Conservation (phyloP, 1,140 invertebrate species). For the Drosophila ercepeae region DNA sequence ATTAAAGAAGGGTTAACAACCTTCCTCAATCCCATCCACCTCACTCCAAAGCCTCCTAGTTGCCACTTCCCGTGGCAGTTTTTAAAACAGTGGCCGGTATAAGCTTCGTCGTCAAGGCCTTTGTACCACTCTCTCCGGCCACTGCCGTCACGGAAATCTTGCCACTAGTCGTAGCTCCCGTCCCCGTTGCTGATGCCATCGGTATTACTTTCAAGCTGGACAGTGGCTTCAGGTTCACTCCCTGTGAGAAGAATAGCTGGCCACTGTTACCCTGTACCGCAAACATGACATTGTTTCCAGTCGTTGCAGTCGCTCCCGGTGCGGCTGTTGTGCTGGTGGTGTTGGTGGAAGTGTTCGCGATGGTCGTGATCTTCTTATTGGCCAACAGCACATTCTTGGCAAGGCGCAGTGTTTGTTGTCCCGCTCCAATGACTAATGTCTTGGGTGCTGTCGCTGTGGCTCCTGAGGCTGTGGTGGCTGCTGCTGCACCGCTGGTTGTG, state of each 20-base stretch:
- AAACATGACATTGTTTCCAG: conserved; percentile 85
- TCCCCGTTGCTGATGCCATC: conserved; percentile 37
- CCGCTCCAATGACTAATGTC: conserved; percentile 66
- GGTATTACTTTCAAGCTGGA: conserved; percentile 88
- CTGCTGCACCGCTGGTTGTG: conserved; percentile 45
- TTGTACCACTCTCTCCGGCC: conserved; percentile 15
- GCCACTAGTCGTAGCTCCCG: conserved; percentile 11
- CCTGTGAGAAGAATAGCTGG: conserved; percentile 86
- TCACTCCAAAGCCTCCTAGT: conserved; percentile 32
- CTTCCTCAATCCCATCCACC: conserved; percentile 39
- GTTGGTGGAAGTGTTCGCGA: conserved; percentile 12
- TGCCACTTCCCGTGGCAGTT: conserved; percentile 59
- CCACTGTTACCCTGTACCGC: conserved; percentile 86
- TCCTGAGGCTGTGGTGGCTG: conserved; percentile 27
- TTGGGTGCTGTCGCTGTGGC: conserved; percentile 56
- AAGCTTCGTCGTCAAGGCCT: conserved; percentile 53
- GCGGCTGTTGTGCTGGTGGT: conserved; percentile 19
- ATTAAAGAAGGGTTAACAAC: conserved; percentile 51
- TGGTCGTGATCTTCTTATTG: conserved; percentile 31
- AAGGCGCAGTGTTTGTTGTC: conserved; percentile 68
- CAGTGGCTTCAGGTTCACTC: conserved; percentile 88
- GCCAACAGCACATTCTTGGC: conserved; percentile 67
- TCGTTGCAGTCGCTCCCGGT: conserved; percentile 21
- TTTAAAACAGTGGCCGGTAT: conserved; percentile 59
- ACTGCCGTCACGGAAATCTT: conserved; percentile 47